These are phyloP conservation scores for Bostrychus sinensis DNA, from an alignment of 2,113 vertebrate genomes.

Conservation along the genomic window DNA sequence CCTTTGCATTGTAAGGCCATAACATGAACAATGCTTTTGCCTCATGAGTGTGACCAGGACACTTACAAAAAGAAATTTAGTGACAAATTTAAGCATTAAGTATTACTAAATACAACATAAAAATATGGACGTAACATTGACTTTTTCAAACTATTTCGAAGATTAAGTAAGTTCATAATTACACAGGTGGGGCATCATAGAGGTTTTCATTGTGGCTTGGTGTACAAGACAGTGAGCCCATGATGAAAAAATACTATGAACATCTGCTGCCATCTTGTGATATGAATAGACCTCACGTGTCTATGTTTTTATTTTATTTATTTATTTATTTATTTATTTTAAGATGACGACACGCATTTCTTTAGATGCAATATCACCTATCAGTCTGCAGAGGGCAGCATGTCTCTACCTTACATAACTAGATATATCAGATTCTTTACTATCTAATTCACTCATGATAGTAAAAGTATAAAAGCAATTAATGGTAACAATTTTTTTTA, in stretches of 20 bases:
- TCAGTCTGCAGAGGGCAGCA: slow-evolving; percentile 57
- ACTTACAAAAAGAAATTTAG: no score
- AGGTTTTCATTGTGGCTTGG: neutral
- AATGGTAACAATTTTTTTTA: no score
- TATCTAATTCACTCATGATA: no score
- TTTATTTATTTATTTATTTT: neutral
- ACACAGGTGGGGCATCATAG: neutral
- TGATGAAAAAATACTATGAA: neutral
- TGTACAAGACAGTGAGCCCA: neutral
- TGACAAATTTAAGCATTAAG: no score
- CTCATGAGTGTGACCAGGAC: no score
- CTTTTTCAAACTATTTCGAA: no score
- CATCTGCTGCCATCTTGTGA: slow-evolving; percentile 76
- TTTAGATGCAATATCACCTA: slow-evolving; percentile 40
- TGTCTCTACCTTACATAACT: slow-evolving; percentile 22
- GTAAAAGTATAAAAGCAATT: no score
- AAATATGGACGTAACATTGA: no score
- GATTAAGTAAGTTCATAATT: no score
- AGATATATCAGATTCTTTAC: no score
- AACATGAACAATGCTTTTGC: slow-evolving; percentile 53
- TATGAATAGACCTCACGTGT: slow-evolving; percentile 14
- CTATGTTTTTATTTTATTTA: neutral
- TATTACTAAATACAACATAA: no score
- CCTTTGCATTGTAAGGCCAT: slow-evolving; percentile 16
- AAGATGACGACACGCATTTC: neutral